Conservation (phyloP, 1,140 invertebrate species). For the Venturia canescens region DNA sequence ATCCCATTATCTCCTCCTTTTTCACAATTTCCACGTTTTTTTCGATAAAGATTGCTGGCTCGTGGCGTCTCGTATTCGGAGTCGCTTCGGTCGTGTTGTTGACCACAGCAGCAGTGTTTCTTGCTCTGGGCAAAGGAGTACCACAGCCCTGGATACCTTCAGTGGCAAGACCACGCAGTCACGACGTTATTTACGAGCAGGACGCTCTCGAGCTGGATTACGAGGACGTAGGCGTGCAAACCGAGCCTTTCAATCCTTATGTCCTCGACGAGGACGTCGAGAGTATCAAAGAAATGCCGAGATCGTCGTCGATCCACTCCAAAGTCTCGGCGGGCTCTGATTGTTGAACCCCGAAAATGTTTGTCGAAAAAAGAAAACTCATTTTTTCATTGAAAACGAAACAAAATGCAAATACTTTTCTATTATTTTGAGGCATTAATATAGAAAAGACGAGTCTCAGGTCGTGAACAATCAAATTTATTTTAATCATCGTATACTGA, state of each 20-base stretch:
- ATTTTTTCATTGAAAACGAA: too few relatives aligned
- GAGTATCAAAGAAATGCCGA: constrained; percentile 63
- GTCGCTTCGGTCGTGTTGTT: constrained; percentile 78
- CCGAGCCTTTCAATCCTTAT: constrained; percentile 71
- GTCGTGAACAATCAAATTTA: too few relatives aligned
- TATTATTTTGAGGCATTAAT: not conserved
- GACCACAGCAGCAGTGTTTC: constrained; percentile 77
- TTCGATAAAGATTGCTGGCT: constrained; percentile 77
- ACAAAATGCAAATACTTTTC: not conserved
- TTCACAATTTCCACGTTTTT: too few relatives aligned
- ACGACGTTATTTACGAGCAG: constrained; percentile 75
- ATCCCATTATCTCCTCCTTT: too few relatives aligned
- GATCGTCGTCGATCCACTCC: constrained; percentile 65
- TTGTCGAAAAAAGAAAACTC: not conserved
- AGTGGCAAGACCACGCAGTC: constrained; percentile 71
- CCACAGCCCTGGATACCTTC: constrained; percentile 79
- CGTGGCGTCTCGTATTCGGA: constrained; percentile 79
- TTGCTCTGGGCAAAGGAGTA: constrained; percentile 78
- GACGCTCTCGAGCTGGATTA: constrained; percentile 73
- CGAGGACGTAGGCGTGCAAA: constrained; percentile 74
- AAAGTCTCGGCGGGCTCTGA: constrained; percentile 58
- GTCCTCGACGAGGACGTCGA: constrained; percentile 63
- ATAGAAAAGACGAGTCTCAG: too few relatives aligned
- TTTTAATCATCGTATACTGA: too few relatives aligned
- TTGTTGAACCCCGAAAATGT: not conserved